Base-by-base conservation (phyloP, 2,888 invertebrate species). In the Frankliniella intonsa region DNA sequence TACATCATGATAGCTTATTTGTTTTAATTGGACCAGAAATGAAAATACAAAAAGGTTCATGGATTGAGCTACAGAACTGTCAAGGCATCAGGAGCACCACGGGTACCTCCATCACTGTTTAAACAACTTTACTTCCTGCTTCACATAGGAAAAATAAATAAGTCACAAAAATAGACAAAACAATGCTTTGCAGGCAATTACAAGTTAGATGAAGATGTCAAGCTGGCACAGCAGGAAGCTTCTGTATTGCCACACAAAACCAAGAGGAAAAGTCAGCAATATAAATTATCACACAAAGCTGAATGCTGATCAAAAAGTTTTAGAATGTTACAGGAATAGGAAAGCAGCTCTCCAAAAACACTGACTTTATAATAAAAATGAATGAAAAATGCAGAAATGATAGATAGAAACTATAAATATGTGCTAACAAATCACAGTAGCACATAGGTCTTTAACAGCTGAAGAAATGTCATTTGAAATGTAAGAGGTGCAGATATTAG, bases 81-180 rank as follows among this genome's bases (percentile, higher is more conserved):
- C 22, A 22, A 22, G 22, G 22, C 69, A 69, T 69, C 22, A 8
- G 22, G 69, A 69, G 69, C 69, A 69, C 69, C 69, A 69, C 19
- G 22, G 22, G 69, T 19, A 69, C 22, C 69, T 69, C n/a, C 69
- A 69, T 69, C 22, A 69, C 11, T 69, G 69, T 69, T 69, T 22
- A 5, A n/a, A 69, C 69, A 69, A 19, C 55, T 69, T 1, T 5
- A 69, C 69, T 69, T 69, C 22, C 69, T 69, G 22, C 19, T 55
- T 19, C 22, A 69, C 8, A 69, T 8, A 69, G 22, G 69, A 22
- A 69, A 38, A 69, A 69, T 69, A 69, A 69, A 69, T 69, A 69
- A 69, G 69, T 69, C 69, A 69, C 69, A 69, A 69, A 69, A 69
- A 69, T 69, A 69, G 69, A 22, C 69, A 69, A 12, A 69, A 22